These are phyloP conservation scores for Crotalus helleri DNA, from an alignment of 2,113 vertebrate species.

Conservation along the genomic window DNA sequence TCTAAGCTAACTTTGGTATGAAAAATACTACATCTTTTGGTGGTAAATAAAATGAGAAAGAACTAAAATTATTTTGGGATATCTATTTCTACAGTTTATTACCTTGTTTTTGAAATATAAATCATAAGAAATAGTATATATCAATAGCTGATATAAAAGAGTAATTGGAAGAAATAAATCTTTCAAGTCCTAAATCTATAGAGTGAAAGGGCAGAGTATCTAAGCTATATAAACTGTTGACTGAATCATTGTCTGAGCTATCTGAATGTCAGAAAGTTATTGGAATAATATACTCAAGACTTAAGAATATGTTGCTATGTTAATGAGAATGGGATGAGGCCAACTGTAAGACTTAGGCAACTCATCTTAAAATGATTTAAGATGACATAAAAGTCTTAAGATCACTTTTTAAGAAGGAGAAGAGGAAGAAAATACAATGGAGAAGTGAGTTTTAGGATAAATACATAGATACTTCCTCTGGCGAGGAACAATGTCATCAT, in stretches of 20 bases:
- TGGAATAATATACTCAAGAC: background rate
- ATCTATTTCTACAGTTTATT: background rate
- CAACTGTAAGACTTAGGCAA: background rate
- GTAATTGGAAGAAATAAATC: background rate
- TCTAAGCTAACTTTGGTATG: background rate
- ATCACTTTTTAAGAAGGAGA: background rate
- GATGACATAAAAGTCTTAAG: background rate
- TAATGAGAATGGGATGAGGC: background rate
- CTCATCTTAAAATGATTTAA: background rate
- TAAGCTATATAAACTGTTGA: background rate
- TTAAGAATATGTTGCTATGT: background rate
- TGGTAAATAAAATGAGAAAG: background rate
- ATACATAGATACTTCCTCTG: background rate
- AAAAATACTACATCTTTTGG: background rate
- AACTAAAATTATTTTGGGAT: background rate
- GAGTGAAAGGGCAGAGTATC: background rate
- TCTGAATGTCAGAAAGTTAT: background rate
- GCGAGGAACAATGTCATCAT: background rate
- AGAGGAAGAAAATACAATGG: background rate
- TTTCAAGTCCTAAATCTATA: background rate
- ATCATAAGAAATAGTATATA: background rate
- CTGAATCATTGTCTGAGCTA: background rate
- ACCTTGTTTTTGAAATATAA: background rate
- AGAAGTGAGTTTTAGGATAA: background rate
- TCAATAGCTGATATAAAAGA: background rate